These are phyloP conservation scores for Nymphalis c-album DNA, from an alignment of 2,888 invertebrate species.

Conservation along the genomic window DNA sequence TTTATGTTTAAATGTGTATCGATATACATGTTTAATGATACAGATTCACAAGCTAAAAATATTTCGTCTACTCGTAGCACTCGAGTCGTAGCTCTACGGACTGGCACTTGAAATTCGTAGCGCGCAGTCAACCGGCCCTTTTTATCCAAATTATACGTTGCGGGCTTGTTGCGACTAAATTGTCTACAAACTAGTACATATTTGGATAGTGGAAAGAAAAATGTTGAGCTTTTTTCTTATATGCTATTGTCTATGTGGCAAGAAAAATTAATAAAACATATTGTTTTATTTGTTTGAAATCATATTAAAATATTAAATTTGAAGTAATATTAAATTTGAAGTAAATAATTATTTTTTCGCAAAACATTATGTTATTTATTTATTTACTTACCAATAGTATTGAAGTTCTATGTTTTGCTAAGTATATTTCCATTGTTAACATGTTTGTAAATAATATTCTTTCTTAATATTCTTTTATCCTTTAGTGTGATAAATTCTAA, in stretches of 20 bases:
- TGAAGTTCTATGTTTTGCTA: no score
- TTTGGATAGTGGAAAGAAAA: neutral
- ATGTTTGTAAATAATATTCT: no score
- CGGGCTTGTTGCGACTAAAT: constrained; percentile 54
- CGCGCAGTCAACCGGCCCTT: constrained; percentile 57
- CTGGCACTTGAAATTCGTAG: constrained; percentile 57
- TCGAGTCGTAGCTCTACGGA: constrained; percentile 32
- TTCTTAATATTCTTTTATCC: no score
- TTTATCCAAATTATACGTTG: constrained; percentile 67
- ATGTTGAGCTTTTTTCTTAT: neutral
- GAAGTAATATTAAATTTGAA: no score
- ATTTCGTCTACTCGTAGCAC: constrained; percentile 33
- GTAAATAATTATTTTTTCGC: no score
- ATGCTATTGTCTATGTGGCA: neutral
- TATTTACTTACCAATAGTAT: no score
- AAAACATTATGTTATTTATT: no score
- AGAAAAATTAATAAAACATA: neutral
- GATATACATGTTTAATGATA: neutral
- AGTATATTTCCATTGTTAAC: no score
- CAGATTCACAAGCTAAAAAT: constrained; percentile 24
- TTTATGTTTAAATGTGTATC: neutral
- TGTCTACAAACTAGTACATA: constrained; percentile 46
- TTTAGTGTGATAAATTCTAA: no score
- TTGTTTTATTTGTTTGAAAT: no score
- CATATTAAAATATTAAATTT: no score